Evolutionary conservation across 2,888 invertebrate genomes (phyloP), one percentile per base, ranked within the genome.

Genomic region (Erebia aethiops): DNA sequence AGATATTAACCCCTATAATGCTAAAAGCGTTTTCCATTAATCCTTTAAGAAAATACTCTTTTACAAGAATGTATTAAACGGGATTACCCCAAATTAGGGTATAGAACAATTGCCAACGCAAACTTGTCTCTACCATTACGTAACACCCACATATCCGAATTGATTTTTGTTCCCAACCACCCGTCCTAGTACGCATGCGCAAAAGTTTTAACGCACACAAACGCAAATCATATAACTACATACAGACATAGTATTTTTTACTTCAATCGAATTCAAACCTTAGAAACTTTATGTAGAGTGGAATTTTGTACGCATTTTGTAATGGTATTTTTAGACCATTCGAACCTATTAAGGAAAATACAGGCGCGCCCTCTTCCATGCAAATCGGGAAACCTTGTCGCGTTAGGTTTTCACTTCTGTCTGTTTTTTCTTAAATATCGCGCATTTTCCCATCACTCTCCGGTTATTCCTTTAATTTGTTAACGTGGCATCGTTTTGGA

Each of bases 361-460:
- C 86, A 79, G 87, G 81, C 87, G 92, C 92, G 92, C 92, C 92
- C 92, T 92, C 92, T 92, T 78, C 83, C 89, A 90, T 90, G 90
- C 88, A 88, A 91, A 87, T 87, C 81, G 87, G 84, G 81, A 91
- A 92, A 89, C 89, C 81, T 80, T 74, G 84, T 81, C 82, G 84
- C 82, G 87, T 85, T 88, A 91, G 89, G 90, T 89, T 92, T 89
- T 87, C 87, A 83, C 83, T 83, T 85, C 86, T 81, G 80, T 80
- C 83, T 82, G 82, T 86, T 87, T 88, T 88, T 89, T 88, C 84
- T 79, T 81, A 83, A 85, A 87, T 85, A 82, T 81, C 82, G 78
- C 87, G 82, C 86, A 87, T 86, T 83, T 82, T 79, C 81, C 76
- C 79, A 81, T 78, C 79, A 78, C 81, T 80, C 78, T 75, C 76